These are phyloP conservation scores for Daktulosphaira vitifoliae DNA, from an alignment of 1,140 invertebrate species.

Conservation along the genomic window DNA sequence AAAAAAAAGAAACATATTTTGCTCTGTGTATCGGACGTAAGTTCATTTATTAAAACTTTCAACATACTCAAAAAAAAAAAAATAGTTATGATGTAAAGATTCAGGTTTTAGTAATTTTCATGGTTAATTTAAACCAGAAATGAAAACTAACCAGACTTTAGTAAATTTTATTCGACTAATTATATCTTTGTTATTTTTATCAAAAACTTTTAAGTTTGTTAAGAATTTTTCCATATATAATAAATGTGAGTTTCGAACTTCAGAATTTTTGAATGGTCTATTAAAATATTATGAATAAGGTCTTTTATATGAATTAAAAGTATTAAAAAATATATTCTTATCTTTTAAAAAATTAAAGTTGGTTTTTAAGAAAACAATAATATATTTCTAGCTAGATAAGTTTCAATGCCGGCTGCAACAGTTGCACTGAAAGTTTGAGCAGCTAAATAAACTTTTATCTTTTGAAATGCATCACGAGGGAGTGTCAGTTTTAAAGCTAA, in stretches of 20 bases:
- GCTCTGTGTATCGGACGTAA: no score
- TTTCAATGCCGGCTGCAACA: background rate
- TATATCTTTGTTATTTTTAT: background rate
- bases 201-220: background rate
- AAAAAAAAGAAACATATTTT: no score
- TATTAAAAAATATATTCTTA: background rate
- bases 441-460: slow-evolving; percentile 2
- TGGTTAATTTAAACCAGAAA: background rate
- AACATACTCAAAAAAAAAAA: no score
- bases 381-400: background rate
- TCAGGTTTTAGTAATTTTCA: background rate
- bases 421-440: background rate
- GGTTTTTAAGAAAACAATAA: background rate
- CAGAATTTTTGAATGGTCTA: slow-evolving; percentile 1
- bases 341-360: slow-evolving; percentile 4
- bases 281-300: background rate
- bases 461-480: background rate
- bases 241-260: background rate
- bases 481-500: background rate
- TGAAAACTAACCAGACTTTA: background rate
- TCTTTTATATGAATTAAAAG: slow-evolving; percentile 2
- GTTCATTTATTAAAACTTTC: no score
- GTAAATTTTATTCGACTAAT: slow-evolving; percentile 1
- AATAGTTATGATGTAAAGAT: no score
- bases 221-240: background rate